phyloP scores from a whole-genome alignment of 2,113 vertebrate genomes.

The Myanophis thanlyinensis region DNA sequence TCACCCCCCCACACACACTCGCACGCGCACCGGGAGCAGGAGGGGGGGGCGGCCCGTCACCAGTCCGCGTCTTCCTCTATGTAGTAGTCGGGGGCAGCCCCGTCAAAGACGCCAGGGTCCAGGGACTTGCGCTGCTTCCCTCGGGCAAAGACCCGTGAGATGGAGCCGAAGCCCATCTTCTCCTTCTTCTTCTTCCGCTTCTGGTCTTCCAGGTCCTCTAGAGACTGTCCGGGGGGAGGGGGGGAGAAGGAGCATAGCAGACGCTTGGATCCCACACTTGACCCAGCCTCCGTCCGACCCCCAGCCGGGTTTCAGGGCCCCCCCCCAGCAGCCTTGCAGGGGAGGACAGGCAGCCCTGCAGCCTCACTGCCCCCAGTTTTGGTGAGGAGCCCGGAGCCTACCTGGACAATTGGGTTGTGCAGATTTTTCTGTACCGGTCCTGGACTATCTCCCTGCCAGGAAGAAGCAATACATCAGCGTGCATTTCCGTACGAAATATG shows the following conservation, averaged over 20 bases:
- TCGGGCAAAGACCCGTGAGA: slow-evolving; percentile 95
- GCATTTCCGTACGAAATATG: rapidly evolving
- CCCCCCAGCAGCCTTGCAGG: background rate
- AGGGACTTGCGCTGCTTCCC: slow-evolving; percentile 97
- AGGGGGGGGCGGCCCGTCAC: slow-evolving; percentile 74
- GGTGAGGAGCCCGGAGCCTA: slow-evolving; percentile 39
- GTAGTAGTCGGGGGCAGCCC: slow-evolving; percentile 97
- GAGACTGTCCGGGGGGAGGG: slow-evolving; percentile 75
- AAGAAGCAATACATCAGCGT: slow-evolving; percentile 37
- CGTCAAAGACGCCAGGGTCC: slow-evolving; percentile 95
- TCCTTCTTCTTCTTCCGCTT: slow-evolving; percentile 90
- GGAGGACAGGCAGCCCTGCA: no score
- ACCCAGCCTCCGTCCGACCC: no score
- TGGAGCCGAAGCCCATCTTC: slow-evolving; percentile 91
- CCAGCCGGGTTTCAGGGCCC: background rate
- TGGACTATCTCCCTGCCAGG: slow-evolving; percentile 73
- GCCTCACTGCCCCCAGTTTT: background rate
- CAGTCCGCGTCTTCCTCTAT: slow-evolving; percentile 99
- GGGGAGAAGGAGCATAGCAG: no score
- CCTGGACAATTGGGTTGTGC: slow-evolving; percentile 82
- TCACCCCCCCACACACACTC: background rate
- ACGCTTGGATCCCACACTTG: background rate
- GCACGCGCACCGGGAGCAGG: slow-evolving; percentile 20
- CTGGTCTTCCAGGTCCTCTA: slow-evolving; percentile 98
- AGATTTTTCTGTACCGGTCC: slow-evolving; percentile 81